Conservation (phyloP, 2,888 invertebrate genomes). For the Branchipolynoe longqiensis region DNA sequence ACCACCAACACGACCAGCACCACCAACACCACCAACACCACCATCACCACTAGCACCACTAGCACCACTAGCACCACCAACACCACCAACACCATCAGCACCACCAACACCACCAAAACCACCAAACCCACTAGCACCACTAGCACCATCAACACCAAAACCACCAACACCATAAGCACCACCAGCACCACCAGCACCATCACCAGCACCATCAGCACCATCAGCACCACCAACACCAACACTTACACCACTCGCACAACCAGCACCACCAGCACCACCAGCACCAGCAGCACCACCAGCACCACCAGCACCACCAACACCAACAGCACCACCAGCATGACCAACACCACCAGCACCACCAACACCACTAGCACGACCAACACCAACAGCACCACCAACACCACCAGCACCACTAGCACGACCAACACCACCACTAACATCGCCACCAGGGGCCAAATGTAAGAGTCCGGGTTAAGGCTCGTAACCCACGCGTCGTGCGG, state of each 20-base stretch:
- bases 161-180: background rate
- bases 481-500: too few species aligned
- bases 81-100: background rate
- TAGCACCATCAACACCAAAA: background rate
- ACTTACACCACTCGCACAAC: background rate
- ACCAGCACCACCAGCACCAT: background rate
- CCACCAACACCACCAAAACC: background rate
- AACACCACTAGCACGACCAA: background rate
- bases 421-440: background rate
- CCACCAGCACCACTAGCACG: background rate
- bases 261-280: background rate
- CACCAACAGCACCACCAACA: background rate
- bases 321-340: background rate
- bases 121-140: background rate
- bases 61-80: background rate
- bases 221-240: background rate
- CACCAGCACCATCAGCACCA: background rate
- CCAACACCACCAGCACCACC: background rate
- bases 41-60: background rate
- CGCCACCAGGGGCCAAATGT: background rate
- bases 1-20: background rate
- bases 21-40: background rate
- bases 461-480: too few species aligned
- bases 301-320: background rate
- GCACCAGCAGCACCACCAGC: background rate